phyloP scores from a whole-genome alignment of 1,140 invertebrate species.

The Cyphomyrmex costatus region DNA sequence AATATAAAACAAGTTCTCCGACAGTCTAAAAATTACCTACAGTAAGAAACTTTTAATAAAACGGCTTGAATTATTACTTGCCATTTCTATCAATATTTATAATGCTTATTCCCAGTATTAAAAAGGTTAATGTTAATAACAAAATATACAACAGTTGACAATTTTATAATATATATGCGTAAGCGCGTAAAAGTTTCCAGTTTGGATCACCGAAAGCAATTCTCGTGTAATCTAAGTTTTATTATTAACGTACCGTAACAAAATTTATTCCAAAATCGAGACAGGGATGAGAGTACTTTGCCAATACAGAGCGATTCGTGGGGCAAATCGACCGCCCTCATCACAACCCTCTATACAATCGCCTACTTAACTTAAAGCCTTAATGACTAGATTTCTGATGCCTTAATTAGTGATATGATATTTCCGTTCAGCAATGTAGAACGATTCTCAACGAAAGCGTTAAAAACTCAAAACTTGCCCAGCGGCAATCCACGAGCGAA shows the following conservation, averaged over 20 bases:
- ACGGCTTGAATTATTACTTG: not conserved
- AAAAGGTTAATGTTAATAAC: not conserved
- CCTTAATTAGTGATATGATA: constrained; percentile 85
- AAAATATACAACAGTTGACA: not conserved
- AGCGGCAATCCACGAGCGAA: constrained; percentile 65
- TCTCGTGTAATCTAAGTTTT: not conserved
- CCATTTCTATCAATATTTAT: not conserved
- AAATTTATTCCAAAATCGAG: constrained; percentile 25
- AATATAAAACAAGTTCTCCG: not conserved
- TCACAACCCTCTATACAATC: constrained; percentile 65
- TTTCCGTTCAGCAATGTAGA: constrained; percentile 85
- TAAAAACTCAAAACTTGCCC: constrained; percentile 77
- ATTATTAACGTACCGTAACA: not conserved
- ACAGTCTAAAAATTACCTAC: not conserved
- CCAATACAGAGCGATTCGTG: constrained; percentile 37
- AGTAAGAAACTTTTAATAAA: not conserved
- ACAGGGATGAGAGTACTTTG: constrained; percentile 54
- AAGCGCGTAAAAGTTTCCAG: not conserved
- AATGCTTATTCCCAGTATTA: not conserved
- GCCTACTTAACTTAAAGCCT: constrained; percentile 79
- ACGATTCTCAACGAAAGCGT: constrained; percentile 74
- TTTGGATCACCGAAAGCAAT: not conserved
- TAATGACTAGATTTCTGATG: constrained; percentile 78
- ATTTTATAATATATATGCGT: not conserved
- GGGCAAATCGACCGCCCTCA: not conserved